Conservation (phyloP, 2,797 vertebrate genomes). For the Microtus californicus region DNA sequence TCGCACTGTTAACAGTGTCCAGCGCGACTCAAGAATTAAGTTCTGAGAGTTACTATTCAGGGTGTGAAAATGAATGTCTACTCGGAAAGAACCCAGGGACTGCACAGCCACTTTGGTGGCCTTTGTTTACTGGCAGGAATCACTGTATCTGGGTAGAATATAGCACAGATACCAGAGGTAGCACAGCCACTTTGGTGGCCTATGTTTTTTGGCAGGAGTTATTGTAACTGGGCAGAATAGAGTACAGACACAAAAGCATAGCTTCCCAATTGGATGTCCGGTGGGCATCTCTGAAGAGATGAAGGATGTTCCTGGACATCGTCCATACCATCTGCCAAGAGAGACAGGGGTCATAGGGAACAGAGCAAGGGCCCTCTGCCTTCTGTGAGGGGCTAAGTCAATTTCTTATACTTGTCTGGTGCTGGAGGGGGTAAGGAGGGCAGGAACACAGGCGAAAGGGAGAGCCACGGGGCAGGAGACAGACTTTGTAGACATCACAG, state of each 20-base stretch:
- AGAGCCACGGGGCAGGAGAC: background rate
- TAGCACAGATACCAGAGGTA: background rate
- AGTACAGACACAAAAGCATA: background rate
- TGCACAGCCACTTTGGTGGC: background rate
- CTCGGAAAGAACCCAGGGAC: constrained; percentile 46
- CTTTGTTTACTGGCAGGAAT: background rate
- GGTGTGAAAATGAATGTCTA: constrained; percentile 51
- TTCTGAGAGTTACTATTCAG: constrained; percentile 61
- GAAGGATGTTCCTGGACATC: background rate
- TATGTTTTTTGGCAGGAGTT: background rate
- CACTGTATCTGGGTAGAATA: background rate
- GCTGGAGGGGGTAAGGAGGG: background rate
- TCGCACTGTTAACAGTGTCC: background rate
- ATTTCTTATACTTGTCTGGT: background rate
- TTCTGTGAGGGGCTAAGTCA: background rate
- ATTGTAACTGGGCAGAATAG: background rate
- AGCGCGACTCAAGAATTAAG: background rate
- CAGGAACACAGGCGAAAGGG: background rate
- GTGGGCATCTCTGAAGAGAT: background rate
- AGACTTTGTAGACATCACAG: background rate
- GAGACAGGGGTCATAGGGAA: background rate
- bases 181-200: background rate
- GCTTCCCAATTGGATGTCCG: background rate
- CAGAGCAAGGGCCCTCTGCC: background rate
- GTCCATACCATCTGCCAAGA: background rate